Conservation (phyloP, 1,140 invertebrate species). For the Sinonovacula constricta region DNA sequence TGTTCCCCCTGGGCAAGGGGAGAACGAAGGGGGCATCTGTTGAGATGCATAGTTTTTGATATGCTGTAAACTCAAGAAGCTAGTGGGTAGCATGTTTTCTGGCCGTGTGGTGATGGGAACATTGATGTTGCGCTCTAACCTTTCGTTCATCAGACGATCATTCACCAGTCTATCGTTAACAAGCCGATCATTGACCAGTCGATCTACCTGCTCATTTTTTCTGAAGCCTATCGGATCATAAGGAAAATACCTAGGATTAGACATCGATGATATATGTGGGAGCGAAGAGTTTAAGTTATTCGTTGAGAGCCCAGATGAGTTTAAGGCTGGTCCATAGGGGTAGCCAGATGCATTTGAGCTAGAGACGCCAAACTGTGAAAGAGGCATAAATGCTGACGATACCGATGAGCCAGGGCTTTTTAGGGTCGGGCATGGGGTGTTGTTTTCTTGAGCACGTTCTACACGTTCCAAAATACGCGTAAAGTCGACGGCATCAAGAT, state of each 20-base stretch:
- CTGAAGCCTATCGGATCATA: slow-evolving; percentile 94
- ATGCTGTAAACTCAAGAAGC: slow-evolving; percentile 96
- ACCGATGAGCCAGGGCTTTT: slow-evolving; percentile 51
- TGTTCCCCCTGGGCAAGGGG: slow-evolving; percentile 60
- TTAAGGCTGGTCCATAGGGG: slow-evolving; percentile 59
- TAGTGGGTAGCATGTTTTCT: slow-evolving; percentile 91
- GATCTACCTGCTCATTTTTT: slow-evolving; percentile 75
- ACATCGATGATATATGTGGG: slow-evolving; percentile 76
- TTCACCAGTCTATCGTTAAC: slow-evolving; percentile 39
- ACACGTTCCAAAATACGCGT: slow-evolving; percentile 67
- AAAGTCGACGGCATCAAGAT: slow-evolving; percentile 57
- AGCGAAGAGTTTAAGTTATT: slow-evolving; percentile 70
- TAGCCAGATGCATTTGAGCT: slow-evolving; percentile 59
- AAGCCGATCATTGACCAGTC: slow-evolving; percentile 51
- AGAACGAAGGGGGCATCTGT: slow-evolving; percentile 73
- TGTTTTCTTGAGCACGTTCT: slow-evolving; percentile 74
- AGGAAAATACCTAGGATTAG: slow-evolving; percentile 84
- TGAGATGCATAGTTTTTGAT: slow-evolving; percentile 93
- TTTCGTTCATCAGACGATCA: slow-evolving; percentile 29
- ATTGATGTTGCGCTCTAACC: slow-evolving; percentile 68
- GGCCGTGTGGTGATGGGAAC: slow-evolving; percentile 78
- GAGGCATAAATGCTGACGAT: slow-evolving; percentile 74
- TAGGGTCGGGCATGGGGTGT: slow-evolving; percentile 9
- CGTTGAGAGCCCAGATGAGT: slow-evolving; percentile 43
- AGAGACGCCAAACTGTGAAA: slow-evolving; percentile 69